Evolutionary conservation across 2,113 vertebrate species (phyloP).

Genomic region (Chroicocephalus ridibundus): DNA sequence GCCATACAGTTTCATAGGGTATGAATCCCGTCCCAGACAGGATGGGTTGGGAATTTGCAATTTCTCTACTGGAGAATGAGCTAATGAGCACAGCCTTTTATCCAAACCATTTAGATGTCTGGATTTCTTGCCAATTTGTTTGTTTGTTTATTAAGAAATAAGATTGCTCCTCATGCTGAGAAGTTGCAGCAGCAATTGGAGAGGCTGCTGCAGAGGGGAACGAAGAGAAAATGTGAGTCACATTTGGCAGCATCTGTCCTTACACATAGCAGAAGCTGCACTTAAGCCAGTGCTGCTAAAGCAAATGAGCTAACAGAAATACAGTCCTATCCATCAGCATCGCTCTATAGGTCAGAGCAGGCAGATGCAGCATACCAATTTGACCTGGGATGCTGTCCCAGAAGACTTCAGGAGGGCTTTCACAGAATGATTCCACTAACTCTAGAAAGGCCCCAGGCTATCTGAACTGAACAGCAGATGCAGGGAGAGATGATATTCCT

Average conservation of each 20-base stretch:
- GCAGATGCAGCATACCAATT: not conserved
- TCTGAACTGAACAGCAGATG: not conserved
- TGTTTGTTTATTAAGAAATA: constrained; percentile 52
- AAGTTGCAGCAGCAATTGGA: constrained; percentile 23
- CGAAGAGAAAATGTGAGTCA: constrained; percentile 2
- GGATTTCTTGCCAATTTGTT: constrained; percentile 21
- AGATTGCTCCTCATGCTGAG: constrained; percentile 22
- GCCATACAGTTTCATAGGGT: not conserved
- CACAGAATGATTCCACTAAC: not conserved
- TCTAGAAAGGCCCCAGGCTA: not conserved
- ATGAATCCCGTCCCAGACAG: not conserved
- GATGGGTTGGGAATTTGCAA: not conserved
- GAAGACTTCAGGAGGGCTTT: constrained; percentile 9
- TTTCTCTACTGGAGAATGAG: not conserved
- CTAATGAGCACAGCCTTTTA: constrained; percentile 1
- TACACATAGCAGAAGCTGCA: not conserved
- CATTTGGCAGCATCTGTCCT: constrained; percentile 23
- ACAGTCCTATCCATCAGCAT: not conserved
- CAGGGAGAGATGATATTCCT: not conserved
- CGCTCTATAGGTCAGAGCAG: not conserved
- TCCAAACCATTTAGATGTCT: not conserved
- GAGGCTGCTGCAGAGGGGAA: not conserved
- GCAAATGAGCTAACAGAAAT: not conserved
- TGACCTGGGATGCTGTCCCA: not conserved
- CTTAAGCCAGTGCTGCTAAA: not conserved